Conservation (phyloP, 2,113 vertebrate species). For the Hypocryptadius cinnamomeus region DNA sequence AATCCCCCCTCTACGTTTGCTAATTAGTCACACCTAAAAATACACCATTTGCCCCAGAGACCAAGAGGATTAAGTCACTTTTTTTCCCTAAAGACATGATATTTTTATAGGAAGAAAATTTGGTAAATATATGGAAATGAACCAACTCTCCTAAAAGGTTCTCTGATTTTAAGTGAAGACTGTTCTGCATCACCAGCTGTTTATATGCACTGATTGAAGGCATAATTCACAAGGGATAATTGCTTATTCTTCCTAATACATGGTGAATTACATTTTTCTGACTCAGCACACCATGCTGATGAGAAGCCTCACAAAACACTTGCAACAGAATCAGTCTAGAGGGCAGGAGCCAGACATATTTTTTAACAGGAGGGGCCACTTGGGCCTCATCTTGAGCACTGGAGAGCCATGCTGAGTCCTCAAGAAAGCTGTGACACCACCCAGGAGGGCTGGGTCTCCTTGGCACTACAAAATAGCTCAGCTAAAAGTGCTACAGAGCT, state of each 20-base stretch:
- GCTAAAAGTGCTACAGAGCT: background rate
- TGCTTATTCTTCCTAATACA: conserved; percentile 46
- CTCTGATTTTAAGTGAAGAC: conserved; percentile 42
- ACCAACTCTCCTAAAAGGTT: conserved; percentile 11
- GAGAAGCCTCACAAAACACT: background rate
- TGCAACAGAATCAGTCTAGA: background rate
- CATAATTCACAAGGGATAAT: conserved; percentile 44
- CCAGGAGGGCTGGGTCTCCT: background rate
- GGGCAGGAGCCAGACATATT: background rate
- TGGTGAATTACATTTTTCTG: background rate
- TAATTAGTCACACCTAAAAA: conserved; percentile 50
- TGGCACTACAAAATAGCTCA: accelerated
- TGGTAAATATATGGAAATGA: conserved; percentile 25
- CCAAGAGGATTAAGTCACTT: conserved; percentile 7
- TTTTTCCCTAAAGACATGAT: background rate
- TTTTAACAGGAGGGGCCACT: background rate
- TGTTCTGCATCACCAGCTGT: conserved; percentile 32
- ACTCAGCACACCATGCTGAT: conserved; percentile 7
- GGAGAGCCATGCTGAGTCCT: background rate
- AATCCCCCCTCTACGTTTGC: background rate
- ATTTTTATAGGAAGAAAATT: conserved; percentile 15
- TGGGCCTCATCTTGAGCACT: background rate
- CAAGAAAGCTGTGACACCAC: background rate
- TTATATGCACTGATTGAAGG: conserved; percentile 38
- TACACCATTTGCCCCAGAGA: background rate